Evolutionary conservation across 2,888 invertebrate genomes (phyloP).

Genomic region (Hanleya hanleyi): DNA sequence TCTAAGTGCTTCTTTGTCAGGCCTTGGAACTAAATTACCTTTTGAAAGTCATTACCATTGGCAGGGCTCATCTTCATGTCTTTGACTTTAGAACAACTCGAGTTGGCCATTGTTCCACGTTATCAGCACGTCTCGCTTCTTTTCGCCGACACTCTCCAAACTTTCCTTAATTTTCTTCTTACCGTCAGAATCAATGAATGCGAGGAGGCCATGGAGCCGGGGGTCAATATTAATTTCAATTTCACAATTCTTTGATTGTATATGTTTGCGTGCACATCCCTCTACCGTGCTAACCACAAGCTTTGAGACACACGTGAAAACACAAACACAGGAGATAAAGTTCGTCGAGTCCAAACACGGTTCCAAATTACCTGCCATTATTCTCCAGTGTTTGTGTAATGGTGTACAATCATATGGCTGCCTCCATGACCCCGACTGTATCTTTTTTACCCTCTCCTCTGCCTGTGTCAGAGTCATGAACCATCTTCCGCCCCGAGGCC

Average conservation of each 20-base stretch:
- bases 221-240: conserved; percentile 11
- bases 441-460: background rate
- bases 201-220: background rate
- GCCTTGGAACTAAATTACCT: too few species aligned
- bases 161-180: conserved; percentile 9
- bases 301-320: conserved; percentile 2
- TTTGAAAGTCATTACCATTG: too few species aligned
- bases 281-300: background rate
- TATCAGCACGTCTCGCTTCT: conserved; percentile 1
- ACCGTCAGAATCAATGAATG: too few species aligned
- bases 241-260: conserved; percentile 5
- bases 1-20: too few species aligned
- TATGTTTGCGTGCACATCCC: background rate
- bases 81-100: background rate
- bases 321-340: conserved; percentile 3
- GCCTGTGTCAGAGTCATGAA: conserved; percentile 3
- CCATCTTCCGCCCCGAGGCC: conserved; percentile 1
- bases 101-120: background rate
- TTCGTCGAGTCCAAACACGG: background rate
- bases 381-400: background rate
- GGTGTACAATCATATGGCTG: background rate
- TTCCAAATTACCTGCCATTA: conserved; percentile 3
- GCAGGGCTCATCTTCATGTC: background rate
- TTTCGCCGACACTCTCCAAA: background rate
- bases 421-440: background rate